phyloP scores from a whole-genome alignment of 2,113 vertebrate species.

The Xenopus borealis region DNA sequence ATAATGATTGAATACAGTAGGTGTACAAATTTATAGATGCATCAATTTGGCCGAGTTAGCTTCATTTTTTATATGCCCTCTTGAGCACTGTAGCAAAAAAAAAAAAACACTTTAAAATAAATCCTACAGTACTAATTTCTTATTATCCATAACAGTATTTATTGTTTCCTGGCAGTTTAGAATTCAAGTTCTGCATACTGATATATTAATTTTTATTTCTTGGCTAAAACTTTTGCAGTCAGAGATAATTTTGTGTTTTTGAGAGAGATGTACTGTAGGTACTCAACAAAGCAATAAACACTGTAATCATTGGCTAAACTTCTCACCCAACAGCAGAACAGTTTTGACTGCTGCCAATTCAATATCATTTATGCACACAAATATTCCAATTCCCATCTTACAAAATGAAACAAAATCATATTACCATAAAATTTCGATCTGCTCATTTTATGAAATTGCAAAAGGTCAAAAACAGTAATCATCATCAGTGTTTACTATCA shows the following conservation, averaged over 20 bases:
- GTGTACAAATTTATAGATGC: conserved; percentile 11
- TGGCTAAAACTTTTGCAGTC: too few species aligned
- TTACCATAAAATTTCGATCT: conserved; percentile 9
- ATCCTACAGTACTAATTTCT: too few species aligned
- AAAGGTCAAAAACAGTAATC: conserved; percentile 16
- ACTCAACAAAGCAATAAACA: background rate
- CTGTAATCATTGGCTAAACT: too few species aligned
- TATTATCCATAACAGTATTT: too few species aligned
- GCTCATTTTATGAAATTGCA: conserved; percentile 10
- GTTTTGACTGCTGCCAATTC: background rate
- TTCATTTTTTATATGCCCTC: conserved; percentile 29
- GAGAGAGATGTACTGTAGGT: too few species aligned
- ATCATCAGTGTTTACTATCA: conserved; percentile 26
- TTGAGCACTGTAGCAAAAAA: background rate
- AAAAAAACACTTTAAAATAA: too few species aligned
- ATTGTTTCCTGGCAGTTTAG: too few species aligned
- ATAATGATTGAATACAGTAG: background rate
- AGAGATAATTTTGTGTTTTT: too few species aligned
- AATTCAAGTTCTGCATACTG: too few species aligned
- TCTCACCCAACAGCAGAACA: background rate
- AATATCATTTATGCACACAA: conserved; percentile 19
- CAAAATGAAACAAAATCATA: conserved; percentile 17
- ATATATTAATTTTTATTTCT: too few species aligned
- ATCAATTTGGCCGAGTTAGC: conserved; percentile 33
- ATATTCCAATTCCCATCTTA: conserved; percentile 8